These are phyloP conservation scores for Tachycineta bicolor DNA, from an alignment of 2,113 vertebrate genomes.

Conservation along the genomic window DNA sequence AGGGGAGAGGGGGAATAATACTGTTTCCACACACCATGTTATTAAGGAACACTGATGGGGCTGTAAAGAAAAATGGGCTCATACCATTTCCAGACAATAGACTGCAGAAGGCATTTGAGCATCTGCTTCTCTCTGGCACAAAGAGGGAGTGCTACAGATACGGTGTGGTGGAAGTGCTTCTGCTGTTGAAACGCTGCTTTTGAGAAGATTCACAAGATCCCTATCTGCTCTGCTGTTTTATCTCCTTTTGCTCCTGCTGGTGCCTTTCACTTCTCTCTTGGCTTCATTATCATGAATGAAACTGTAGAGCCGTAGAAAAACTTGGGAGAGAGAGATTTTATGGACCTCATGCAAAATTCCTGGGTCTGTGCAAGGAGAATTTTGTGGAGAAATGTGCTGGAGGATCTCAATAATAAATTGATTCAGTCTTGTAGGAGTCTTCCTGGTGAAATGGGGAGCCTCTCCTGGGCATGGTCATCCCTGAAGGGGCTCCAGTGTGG, in stretches of 20 bases:
- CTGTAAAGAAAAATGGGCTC: background rate
- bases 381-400: background rate
- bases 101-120: conserved; percentile 1
- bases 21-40: background rate
- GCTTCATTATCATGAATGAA: background rate
- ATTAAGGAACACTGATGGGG: background rate
- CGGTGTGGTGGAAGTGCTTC: background rate
- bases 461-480: background rate
- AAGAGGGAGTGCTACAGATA: background rate
- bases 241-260: background rate
- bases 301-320: background rate
- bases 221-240: background rate
- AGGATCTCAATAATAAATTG: background rate
- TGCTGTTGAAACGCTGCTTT: background rate
- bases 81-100: background rate
- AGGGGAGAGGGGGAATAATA: background rate
- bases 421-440: background rate
- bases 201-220: background rate
- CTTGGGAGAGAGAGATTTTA: background rate
- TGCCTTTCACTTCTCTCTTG: background rate
- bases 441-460: background rate
- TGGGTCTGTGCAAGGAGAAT: background rate
- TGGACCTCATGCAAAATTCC: background rate
- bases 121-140: background rate
- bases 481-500: background rate